A percentile compares a stretch with the other conserved stretches of the same genome.
phyloP scores from a whole-genome alignment of 1,140 invertebrate species.

The Proctacanthus coquilletti region DNA sequence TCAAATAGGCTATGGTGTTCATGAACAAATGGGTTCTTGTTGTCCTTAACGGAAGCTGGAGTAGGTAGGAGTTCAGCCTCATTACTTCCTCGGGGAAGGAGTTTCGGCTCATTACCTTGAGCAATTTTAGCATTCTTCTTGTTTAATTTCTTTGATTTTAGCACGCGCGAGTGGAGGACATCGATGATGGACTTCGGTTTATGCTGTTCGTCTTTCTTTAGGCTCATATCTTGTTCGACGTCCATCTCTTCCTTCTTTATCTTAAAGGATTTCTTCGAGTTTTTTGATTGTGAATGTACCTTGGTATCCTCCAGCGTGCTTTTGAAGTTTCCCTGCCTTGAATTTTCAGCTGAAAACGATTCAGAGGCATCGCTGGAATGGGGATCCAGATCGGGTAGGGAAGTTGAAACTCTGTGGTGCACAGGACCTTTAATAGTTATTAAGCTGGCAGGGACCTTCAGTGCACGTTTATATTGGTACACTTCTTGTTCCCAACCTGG shows the following conservation, averaged over 20 bases:
- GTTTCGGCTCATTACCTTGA: conserved; percentile 1
- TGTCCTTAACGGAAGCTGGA: conserved; percentile 33
- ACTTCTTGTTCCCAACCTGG: conserved; percentile 68
- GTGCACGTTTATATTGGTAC: conserved; percentile 60
- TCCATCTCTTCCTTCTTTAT: too few relatives aligned
- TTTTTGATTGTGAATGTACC: too few relatives aligned
- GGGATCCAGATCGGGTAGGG: conserved; percentile 57
- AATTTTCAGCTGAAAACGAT: conserved; percentile 3
- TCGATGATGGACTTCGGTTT: conserved; percentile 27
- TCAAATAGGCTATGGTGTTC: conserved; percentile 42
- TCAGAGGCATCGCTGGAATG: conserved; percentile 8
- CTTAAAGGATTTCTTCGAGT: conserved; percentile 9
- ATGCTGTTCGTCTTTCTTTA: neutral
- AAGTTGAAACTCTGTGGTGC: conserved; percentile 44
- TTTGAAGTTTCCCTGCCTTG: conserved; percentile 15
- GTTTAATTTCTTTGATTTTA: conserved; percentile 6
- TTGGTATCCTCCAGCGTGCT: conserved; percentile 1
- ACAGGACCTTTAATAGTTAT: conserved; percentile 55
- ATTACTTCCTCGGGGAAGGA: conserved; percentile 9
- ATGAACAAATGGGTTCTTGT: conserved; percentile 8
- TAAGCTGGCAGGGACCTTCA: conserved; percentile 58
- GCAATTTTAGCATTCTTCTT: neutral
- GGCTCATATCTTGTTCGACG: neutral
- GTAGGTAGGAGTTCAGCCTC: conserved; percentile 45
- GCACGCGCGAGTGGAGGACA: conserved; percentile 21